phyloP scores from a whole-genome alignment of 2,888 invertebrate genomes.

The Oligia fasciuncula region DNA sequence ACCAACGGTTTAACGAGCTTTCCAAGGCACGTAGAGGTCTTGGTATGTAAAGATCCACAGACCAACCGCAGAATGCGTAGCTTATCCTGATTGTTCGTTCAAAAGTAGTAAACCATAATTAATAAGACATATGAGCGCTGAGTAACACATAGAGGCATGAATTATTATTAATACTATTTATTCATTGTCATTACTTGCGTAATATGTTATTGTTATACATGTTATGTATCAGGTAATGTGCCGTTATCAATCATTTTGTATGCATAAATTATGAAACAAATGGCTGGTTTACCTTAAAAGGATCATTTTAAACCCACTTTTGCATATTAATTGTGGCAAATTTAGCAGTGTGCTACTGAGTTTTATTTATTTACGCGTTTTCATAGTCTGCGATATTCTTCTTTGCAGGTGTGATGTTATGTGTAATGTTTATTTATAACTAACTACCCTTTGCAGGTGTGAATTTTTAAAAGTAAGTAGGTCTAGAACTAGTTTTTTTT shows the following conservation, averaged over 20 bases:
- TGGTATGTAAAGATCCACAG: no score
- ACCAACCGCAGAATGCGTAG: no score
- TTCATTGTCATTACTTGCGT: slow-evolving; percentile 17
- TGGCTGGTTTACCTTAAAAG: slow-evolving; percentile 4
- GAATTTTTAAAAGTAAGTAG: not conserved
- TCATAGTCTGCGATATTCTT: not conserved
- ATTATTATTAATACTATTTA: slow-evolving; percentile 17
- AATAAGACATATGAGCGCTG: not conserved
- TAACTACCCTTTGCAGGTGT: no score
- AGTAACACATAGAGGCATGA: not conserved
- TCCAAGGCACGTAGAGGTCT: no score
- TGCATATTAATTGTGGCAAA: not conserved
- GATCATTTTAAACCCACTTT: slow-evolving; percentile 2
- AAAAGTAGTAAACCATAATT: no score
- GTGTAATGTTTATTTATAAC: no score
- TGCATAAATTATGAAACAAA: not conserved
- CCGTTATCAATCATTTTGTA: slow-evolving; percentile 21
- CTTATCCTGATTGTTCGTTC: no score
- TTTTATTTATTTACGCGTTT: slow-evolving; percentile 6
- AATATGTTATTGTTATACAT: slow-evolving; percentile 15
- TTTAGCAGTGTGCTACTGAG: not conserved
- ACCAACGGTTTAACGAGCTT: no score
- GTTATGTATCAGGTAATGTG: slow-evolving; percentile 11
- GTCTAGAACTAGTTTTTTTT: not conserved
- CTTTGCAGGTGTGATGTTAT: no score